These are phyloP conservation scores for Diuraphis noxia DNA, from an alignment of 1,140 invertebrate species.

Conservation along the genomic window DNA sequence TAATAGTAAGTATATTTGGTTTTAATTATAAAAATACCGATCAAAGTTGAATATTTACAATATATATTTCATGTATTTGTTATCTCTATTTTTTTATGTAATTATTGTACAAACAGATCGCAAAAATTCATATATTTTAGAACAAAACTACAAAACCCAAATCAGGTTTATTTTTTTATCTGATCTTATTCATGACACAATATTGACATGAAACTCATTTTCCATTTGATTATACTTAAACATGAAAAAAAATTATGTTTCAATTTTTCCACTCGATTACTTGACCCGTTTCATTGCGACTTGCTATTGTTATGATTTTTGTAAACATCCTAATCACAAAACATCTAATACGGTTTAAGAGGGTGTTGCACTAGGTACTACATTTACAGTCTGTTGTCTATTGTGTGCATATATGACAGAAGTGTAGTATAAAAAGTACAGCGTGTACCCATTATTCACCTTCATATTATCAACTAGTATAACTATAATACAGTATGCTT, in stretches of 20 bases:
- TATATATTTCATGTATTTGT: neutral
- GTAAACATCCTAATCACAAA: neutral
- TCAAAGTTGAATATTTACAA: neutral
- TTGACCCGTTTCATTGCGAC: neutral
- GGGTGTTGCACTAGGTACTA: neutral
- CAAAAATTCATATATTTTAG: neutral
- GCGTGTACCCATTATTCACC: neutral
- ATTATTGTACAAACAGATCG: neutral
- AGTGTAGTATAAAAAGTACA: neutral
- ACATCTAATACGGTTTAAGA: slow-evolving; percentile 1
- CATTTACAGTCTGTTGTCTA: neutral
- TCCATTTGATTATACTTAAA: neutral
- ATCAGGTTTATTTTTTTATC: neutral
- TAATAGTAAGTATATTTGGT: neutral
- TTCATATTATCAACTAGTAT: no score
- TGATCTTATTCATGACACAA: neutral
- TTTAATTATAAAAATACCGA: no score
- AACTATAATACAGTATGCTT: neutral
- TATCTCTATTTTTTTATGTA: neutral
- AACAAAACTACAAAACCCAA: neutral
- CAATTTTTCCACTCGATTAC: neutral
- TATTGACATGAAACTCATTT: neutral
- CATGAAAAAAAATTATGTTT: no score
- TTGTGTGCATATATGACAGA: neutral
- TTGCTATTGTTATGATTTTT: neutral